These are phyloP conservation scores for Melinaea marsaeus DNA, from an alignment of 2,888 invertebrate species.

Conservation along the genomic window DNA sequence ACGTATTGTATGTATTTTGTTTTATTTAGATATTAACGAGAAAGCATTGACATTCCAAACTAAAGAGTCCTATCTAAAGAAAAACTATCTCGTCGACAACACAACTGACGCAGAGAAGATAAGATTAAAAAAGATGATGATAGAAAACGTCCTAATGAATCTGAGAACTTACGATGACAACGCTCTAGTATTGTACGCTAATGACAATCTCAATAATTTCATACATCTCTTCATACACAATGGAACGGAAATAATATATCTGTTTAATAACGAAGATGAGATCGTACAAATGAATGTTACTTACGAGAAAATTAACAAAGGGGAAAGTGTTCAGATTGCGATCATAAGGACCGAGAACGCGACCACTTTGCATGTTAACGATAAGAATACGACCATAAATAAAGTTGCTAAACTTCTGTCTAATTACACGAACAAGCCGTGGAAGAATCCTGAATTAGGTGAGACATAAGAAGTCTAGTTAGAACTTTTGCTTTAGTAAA, in stretches of 20 bases:
- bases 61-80: slow-evolving; percentile 86
- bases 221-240: slow-evolving; percentile 91
- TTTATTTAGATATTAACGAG: slow-evolving; percentile 87
- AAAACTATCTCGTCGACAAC: slow-evolving; percentile 85
- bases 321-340: slow-evolving; percentile 93
- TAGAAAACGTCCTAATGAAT: slow-evolving; percentile 90
- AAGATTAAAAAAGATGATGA: slow-evolving; percentile 85
- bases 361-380: slow-evolving; percentile 90
- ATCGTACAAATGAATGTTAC: slow-evolving; percentile 88
- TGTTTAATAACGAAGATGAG: slow-evolving; percentile 89
- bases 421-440: slow-evolving; percentile 90
- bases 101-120: slow-evolving; percentile 80
- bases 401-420: slow-evolving; percentile 83
- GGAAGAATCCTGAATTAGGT: slow-evolving; percentile 90
- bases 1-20: no score
- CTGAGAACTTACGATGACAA: slow-evolving; percentile 90
- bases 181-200: slow-evolving; percentile 91
- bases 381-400: slow-evolving; percentile 83
- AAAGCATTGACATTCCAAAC: slow-evolving; percentile 93
- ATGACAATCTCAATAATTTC: slow-evolving; percentile 95
- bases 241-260: slow-evolving; percentile 87
- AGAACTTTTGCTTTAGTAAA: background rate
- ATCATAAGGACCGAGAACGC: slow-evolving; percentile 84
- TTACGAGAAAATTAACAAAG: slow-evolving; percentile 85
- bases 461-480: slow-evolving; percentile 36